phyloP scores from a whole-genome alignment of 2,888 invertebrate genomes.

The Chaetogeoica ovagalla region DNA sequence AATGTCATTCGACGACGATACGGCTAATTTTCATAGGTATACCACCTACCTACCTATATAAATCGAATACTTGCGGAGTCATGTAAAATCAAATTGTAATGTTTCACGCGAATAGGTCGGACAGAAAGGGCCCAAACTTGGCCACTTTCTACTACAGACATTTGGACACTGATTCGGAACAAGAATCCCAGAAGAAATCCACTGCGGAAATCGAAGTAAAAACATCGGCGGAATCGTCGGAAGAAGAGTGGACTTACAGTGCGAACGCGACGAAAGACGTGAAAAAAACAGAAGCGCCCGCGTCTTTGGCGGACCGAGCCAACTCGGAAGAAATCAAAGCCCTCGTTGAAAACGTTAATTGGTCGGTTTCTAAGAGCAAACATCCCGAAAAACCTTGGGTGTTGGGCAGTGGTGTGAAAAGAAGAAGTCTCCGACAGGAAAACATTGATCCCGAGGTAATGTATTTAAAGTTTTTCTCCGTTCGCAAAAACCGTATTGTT shows the following conservation, averaged over 20 bases:
- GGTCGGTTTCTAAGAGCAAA: slow-evolving; percentile 32
- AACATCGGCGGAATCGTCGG: slow-evolving; percentile 54
- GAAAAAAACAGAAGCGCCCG: slow-evolving; percentile 61
- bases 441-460: slow-evolving; percentile 41
- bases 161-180: slow-evolving; percentile 82
- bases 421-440: slow-evolving; percentile 24
- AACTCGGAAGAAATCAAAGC: slow-evolving; percentile 46
- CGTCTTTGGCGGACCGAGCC: slow-evolving; percentile 34
- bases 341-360: slow-evolving; percentile 42
- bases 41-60: too few relatives aligned
- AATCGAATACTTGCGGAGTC: neutral
- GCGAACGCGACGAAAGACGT: slow-evolving; percentile 28
- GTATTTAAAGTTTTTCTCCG: neutral
- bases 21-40: slow-evolving; percentile 52
- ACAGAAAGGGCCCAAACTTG: slow-evolving; percentile 73
- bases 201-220: slow-evolving; percentile 39
- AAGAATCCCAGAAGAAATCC: slow-evolving; percentile 60
- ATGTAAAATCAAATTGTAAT: neutral
- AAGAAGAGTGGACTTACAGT: slow-evolving; percentile 55
- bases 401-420: slow-evolving; percentile 6
- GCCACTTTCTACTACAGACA: slow-evolving; percentile 85
- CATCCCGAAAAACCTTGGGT: slow-evolving; percentile 27
- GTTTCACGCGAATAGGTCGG: slow-evolving; percentile 67
- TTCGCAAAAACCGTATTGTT: neutral
- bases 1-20: slow-evolving; percentile 46